Evolutionary conservation across 2,888 invertebrate species (phyloP).

Genomic region (Ganaspis brasiliensis): DNA sequence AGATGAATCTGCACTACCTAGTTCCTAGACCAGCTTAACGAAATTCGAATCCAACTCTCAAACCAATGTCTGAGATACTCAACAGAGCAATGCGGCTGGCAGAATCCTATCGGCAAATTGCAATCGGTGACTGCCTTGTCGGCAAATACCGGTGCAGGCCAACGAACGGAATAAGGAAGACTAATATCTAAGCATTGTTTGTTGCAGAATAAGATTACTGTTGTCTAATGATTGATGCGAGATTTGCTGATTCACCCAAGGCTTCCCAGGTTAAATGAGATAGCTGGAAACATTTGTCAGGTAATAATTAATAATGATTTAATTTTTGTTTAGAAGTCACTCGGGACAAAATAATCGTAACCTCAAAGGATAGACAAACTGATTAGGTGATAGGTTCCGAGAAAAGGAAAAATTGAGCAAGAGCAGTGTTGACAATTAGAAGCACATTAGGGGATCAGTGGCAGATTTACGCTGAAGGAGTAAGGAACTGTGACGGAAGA

Average conservation of each 20-base stretch:
- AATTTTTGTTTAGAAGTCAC: slow-evolving; percentile 41
- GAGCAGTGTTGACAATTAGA: no score
- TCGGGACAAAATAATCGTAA: background rate
- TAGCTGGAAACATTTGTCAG: slow-evolving; percentile 2
- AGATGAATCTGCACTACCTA: slow-evolving; percentile 68
- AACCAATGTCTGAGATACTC: slow-evolving; percentile 56
- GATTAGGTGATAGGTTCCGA: no score
- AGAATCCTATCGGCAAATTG: slow-evolving; percentile 79
- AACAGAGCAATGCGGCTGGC: slow-evolving; percentile 69
- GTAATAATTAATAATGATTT: background rate
- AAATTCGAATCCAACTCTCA: slow-evolving; percentile 59
- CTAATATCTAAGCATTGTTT: slow-evolving; percentile 40
- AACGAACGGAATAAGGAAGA: slow-evolving; percentile 47
- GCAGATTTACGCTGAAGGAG: no score
- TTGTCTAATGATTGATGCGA: slow-evolving; percentile 17
- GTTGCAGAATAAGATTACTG: slow-evolving; percentile 11
- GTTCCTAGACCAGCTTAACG: slow-evolving; percentile 55
- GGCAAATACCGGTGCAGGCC: slow-evolving; percentile 69
- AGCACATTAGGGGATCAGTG: no score
- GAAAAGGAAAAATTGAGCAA: no score
- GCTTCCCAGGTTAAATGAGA: background rate
- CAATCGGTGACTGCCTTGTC: slow-evolving; percentile 76
- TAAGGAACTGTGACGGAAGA: no score
- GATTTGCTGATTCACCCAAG: slow-evolving; percentile 5
- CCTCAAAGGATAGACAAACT: no score